A percentile compares a stretch with the other conserved stretches of the same genome.
phyloP scores from a whole-genome alignment of 2,113 vertebrate genomes.

The Proteles cristata region DNA sequence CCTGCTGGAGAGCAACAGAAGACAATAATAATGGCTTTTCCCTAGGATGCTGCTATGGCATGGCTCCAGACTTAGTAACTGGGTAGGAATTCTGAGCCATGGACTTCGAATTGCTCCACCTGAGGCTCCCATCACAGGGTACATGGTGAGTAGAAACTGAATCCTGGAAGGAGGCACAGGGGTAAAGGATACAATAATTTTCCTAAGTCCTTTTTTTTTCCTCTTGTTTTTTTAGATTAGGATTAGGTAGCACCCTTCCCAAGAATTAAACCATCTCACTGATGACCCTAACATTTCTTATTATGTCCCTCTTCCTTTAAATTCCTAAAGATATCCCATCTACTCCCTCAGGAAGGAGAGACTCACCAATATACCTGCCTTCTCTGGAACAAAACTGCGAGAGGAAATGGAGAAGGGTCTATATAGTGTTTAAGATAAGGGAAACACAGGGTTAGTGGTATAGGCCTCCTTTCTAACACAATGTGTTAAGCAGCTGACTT shows the following conservation, averaged over 20 bases:
- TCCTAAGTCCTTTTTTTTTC: background rate
- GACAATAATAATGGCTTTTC: slow-evolving; percentile 29
- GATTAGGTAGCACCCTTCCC: background rate
- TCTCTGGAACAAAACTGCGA: background rate
- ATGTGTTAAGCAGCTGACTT: background rate
- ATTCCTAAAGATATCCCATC: background rate
- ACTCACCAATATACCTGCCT: background rate
- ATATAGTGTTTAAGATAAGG: slow-evolving; percentile 2
- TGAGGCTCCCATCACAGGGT: slow-evolving; percentile 94
- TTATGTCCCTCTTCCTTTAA: slow-evolving; percentile 20
- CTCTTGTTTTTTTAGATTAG: background rate
- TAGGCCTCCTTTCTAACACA: background rate
- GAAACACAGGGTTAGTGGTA: background rate
- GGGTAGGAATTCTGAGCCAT: slow-evolving; percentile 93
- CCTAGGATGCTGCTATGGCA: slow-evolving; percentile 94
- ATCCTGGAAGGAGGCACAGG: background rate
- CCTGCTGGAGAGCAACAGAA: background rate
- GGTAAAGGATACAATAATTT: background rate
- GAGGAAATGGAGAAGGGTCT: background rate
- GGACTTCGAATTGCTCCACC: slow-evolving; percentile 93
- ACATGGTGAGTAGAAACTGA: slow-evolving; percentile 89
- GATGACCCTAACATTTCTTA: slow-evolving; percentile 3
- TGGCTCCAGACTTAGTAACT: slow-evolving; percentile 94
- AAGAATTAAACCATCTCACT: background rate
- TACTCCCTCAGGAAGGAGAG: background rate